A percentile compares a stretch with the other conserved stretches of the same genome.
These are phyloP conservation scores for Celastrina argiolus DNA, from an alignment of 2,888 invertebrate genomes.

Conservation along the genomic window DNA sequence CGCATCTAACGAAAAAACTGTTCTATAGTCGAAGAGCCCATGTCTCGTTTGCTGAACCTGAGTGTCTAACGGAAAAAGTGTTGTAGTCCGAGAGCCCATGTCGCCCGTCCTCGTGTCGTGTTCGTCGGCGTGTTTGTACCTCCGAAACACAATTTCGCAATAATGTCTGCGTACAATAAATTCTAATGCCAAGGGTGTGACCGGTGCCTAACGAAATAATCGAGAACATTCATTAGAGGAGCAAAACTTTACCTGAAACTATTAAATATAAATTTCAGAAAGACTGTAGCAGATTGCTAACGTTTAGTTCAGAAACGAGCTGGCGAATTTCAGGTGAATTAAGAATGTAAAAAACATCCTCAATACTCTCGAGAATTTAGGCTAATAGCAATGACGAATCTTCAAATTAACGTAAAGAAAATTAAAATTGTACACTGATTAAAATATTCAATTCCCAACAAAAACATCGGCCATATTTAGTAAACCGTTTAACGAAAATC, in stretches of 20 bases:
- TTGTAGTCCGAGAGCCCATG: slow-evolving; percentile 12
- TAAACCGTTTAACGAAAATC: slow-evolving; percentile 2
- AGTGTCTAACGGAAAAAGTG: slow-evolving; percentile 5
- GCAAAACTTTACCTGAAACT: no score
- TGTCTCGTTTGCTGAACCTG: not conserved
- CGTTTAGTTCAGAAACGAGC: no score
- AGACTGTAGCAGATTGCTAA: no score
- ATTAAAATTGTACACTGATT: slow-evolving; percentile 14
- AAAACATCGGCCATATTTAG: slow-evolving; percentile 14
- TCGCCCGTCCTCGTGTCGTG: slow-evolving; percentile 17
- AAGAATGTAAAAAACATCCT: not conserved
- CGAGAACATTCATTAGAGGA: not conserved
- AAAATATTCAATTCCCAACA: slow-evolving; percentile 3
- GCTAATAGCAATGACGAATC: not conserved
- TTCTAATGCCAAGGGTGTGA: slow-evolving; percentile 3
- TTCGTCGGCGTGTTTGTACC: slow-evolving; percentile 21
- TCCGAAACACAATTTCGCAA: slow-evolving; percentile 23
- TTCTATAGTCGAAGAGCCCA: not conserved
- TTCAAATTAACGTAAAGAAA: not conserved
- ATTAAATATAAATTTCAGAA: no score
- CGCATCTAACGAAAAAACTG: not conserved
- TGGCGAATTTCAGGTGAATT: not conserved
- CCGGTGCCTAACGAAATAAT: not conserved
- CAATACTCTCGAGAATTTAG: not conserved
- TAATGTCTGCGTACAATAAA: slow-evolving; percentile 12